These are phyloP conservation scores for Caligus rogercresseyi DNA, from an alignment of 1,140 invertebrate genomes.

Conservation along the genomic window DNA sequence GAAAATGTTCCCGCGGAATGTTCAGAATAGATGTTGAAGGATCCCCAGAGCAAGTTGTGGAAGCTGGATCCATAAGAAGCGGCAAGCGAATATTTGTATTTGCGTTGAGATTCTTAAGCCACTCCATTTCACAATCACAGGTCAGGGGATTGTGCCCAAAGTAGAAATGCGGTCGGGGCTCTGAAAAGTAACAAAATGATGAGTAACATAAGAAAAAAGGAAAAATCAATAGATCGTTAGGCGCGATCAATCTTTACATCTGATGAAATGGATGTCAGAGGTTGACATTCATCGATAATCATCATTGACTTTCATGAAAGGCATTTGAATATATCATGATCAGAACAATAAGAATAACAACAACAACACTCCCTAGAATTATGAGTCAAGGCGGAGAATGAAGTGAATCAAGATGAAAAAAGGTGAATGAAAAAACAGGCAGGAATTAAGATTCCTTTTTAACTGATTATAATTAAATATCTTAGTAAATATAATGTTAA, in stretches of 20 bases:
- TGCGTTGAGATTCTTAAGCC: constrained; percentile 59
- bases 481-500: too few relatives aligned
- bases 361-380: too few relatives aligned
- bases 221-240: not conserved
- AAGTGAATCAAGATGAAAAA: too few relatives aligned
- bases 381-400: too few relatives aligned
- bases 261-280: not conserved
- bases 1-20: constrained; percentile 39
- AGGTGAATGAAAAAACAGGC: too few relatives aligned
- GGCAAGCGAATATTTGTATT: constrained; percentile 49
- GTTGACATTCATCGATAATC: not conserved
- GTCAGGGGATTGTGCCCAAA: constrained; percentile 69
- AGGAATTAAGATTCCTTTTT: too few relatives aligned
- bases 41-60: constrained; percentile 37
- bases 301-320: not conserved
- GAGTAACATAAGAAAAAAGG: not conserved
- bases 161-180: constrained; percentile 50
- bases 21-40: constrained; percentile 31
- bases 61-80: constrained; percentile 66
- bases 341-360: too few relatives aligned
- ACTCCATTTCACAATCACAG: constrained; percentile 50
- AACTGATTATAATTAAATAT: too few relatives aligned
- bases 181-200: constrained; percentile 1
- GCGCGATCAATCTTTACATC: not conserved
- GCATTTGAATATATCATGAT: too few relatives aligned